Base-by-base conservation (phyloP, 2,797 vertebrate species). In the Eupleurogrammus muticus region DNA sequence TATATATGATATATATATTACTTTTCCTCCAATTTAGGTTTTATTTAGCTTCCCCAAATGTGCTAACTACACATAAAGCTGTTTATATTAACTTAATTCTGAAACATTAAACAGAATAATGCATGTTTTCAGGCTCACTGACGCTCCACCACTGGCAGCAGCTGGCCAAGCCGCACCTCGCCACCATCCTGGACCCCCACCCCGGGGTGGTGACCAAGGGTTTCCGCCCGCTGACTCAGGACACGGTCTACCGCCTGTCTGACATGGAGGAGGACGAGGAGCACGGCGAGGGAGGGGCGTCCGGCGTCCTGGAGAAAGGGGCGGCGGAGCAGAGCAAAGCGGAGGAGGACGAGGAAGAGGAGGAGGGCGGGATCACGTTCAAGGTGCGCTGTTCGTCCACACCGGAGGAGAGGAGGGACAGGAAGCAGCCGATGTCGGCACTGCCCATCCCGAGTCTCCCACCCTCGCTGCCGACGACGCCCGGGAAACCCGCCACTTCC, bases 141-240 rank as follows among this genome's bases (percentile, higher is more conserved):
- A 99, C 98, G 5, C 95, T 99, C 49, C 95, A 97, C 77, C 98
- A 99, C 17, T 99, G 98, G 98, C 98, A 99, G 90, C 98, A 99
- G 90, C 93, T 99, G 47, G 98, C 98, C 62, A 94, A 95, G 77
- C 98, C 98, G n/a, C 96, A 99, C 91, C 91, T 99, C 47, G 98
- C 95, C 86, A 97, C 96, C 78, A 97, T 99, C 88, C 92, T 99
- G 74, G 97, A 99, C 87, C 95, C 96, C 10, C 96, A 97, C 69
- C 98, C 98, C 0, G 98, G 98, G 2, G 96, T 99, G 24, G 95
- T 99, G 62, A 99, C 98, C 16, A 99, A 99, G 87, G 98, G 97
- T 17, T 99, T 96, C 90, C 94, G 95, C 8, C 94, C 95, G 0
- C 88, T 98, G 46, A 83, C 93, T 9, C 94, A 94, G 71, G 97